Evolutionary conservation across 2,113 vertebrate species (phyloP).

Genomic region (Oncorhynchus keta): DNA sequence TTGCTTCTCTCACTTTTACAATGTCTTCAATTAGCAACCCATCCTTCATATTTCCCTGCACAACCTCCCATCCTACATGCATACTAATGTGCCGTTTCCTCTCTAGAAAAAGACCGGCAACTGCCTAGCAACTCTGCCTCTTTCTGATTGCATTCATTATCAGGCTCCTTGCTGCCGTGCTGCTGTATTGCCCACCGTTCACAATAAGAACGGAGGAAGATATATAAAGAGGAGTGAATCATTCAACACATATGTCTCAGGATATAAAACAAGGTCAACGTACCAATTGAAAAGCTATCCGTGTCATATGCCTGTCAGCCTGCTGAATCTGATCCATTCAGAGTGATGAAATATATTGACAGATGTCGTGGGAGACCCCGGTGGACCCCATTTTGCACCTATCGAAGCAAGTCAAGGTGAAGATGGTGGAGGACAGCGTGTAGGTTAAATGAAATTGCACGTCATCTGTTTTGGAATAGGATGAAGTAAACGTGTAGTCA

Average conservation of each 20-base stretch:
- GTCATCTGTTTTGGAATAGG: no score
- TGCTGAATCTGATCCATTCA: neutral
- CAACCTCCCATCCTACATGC: conserved; percentile 12
- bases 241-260: neutral
- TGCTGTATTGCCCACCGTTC: neutral
- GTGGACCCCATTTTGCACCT: no score
- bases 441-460: no score
- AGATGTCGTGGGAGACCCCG: no score
- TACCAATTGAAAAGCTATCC: neutral
- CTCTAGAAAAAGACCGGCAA: conserved; percentile 9
- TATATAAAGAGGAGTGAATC: neutral
- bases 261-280: neutral
- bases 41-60: conserved; percentile 10
- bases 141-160: conserved; percentile 25
- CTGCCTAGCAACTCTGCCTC: conserved; percentile 16
- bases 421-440: no score
- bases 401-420: no score
- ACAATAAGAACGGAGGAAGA: conserved; percentile 20
- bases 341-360: no score
- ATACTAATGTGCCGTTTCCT: conserved; percentile 27
- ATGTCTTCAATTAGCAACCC: conserved; percentile 12
- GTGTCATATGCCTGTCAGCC: neutral
- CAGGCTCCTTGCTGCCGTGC: neutral
- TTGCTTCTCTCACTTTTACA: neutral
- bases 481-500: no score